Evolutionary conservation across 2,113 vertebrate species (phyloP).

Genomic region (Anas platyrhynchos): DNA sequence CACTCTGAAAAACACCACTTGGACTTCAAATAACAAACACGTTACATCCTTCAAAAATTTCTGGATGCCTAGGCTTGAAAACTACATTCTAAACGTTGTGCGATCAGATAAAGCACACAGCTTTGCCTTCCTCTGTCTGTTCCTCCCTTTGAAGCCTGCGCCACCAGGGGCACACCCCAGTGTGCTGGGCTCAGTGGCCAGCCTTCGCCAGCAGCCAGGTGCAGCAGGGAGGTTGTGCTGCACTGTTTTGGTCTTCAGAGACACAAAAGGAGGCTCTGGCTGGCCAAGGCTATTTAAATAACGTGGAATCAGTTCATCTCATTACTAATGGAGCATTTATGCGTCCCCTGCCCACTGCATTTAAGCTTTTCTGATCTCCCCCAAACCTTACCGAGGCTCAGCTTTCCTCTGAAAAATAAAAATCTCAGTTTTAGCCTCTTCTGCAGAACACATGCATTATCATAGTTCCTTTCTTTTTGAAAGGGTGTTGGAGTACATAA

Average conservation of each 20-base stretch:
- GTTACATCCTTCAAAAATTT: not conserved
- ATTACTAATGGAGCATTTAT: not conserved
- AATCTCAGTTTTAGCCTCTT: not conserved
- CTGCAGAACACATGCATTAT: accelerated
- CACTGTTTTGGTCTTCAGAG: not conserved
- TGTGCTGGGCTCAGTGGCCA: not conserved
- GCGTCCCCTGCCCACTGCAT: not conserved
- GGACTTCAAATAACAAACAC: not conserved
- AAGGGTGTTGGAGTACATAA: accelerated
- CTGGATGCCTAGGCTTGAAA: not conserved
- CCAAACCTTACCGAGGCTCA: not conserved
- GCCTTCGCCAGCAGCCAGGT: not conserved
- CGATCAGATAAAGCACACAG: not conserved
- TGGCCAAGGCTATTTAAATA: not conserved
- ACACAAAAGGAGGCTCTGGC: not conserved
- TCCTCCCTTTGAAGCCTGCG: not conserved
- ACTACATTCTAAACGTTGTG: not conserved
- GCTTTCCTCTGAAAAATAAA: not conserved
- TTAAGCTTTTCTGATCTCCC: not conserved
- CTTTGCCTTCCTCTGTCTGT: not conserved
- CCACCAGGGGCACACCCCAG: not conserved
- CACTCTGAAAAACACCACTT: not conserved
- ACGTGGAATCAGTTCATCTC: not conserved
- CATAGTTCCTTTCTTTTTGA: not conserved
- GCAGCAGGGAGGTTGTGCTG: not conserved